Evolutionary conservation across 2,113 vertebrate genomes (phyloP), one percentile per base, ranked within the genome.

Genomic region (Ceyx melanurus): DNA sequence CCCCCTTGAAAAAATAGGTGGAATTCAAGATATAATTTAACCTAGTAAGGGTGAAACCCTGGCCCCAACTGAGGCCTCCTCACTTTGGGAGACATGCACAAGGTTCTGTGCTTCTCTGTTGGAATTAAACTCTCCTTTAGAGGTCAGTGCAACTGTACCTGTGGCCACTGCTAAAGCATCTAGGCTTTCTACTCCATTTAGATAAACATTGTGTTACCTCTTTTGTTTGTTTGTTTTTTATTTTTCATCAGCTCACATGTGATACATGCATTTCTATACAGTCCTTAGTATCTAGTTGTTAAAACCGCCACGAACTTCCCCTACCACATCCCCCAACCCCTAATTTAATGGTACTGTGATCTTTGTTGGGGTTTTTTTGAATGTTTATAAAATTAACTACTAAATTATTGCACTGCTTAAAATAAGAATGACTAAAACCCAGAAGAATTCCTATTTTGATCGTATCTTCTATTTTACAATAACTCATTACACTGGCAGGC

Each of bases 301-400:
- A 48, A 89, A 82, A 58, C 18, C n/a, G 58, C 56, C 68, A 58
- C 68, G 57, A 78, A 20, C 51, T n/a, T 37, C 33, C 33, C 37
- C 40, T 37, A 37, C 35, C 26, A 26, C 9, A 10, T 21, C 21
- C 33, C 33, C 33, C 43, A 10, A 16, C 28, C 18, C 11, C 11
- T 26, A n/a, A 2, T 74, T 85, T 43, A 92, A 93, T 67, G 64
- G 75, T 92, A 94, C 91, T 89, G 95, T 93, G 88, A 87, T 91
- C 45, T 58, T 21, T 21, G 15, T 81, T 83, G 48, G 17, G 46
- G 91, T 80, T 64, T 48, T 46, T 54, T 86, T 18, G 75, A 92
- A 75, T 33, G 57, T 17, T 92, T 15, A 23, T 82, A 19, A 76
- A 86, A 68, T 77, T 51, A 89, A 12, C 85, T 77, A 23, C 75